Percentiles rank a stretch among this genome's conserved stretches.
phyloP scores from a whole-genome alignment of 1,140 invertebrate genomes.

The Babylonia areolata region DNA sequence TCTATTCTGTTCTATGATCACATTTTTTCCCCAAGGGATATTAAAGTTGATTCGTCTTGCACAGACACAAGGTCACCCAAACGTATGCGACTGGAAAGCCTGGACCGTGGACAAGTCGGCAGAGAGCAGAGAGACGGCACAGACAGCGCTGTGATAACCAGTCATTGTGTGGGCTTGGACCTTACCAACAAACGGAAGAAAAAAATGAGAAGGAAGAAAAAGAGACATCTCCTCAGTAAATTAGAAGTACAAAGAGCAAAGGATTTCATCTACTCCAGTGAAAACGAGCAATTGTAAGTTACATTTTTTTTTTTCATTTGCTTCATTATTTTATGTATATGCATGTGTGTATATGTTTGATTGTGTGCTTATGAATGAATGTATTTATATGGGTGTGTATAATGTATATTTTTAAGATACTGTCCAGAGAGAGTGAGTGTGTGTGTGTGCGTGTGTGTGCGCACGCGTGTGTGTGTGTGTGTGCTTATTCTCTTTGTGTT shows the following conservation, averaged over 20 bases:
- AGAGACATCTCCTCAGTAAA: slow-evolving; percentile 21
- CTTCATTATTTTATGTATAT: not conserved
- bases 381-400: too few species aligned
- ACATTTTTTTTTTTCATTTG: not conserved
- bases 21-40: too few species aligned
- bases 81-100: not conserved
- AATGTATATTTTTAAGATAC: too few species aligned
- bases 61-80: not conserved
- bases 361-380: too few species aligned
- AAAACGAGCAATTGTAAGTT: slow-evolving; percentile 33
- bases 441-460: too few species aligned
- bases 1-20: too few species aligned
- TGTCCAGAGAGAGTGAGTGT: too few species aligned
- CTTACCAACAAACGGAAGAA: slow-evolving; percentile 34
- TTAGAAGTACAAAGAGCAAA: slow-evolving; percentile 32
- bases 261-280: slow-evolving; percentile 32
- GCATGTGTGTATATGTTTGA: not conserved
- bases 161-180: slow-evolving; percentile 14
- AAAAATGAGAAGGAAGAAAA: slow-evolving; percentile 34
- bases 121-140: not conserved
- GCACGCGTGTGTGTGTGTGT: too few species aligned
- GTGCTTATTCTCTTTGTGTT: too few species aligned
- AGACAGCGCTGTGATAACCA: not conserved
- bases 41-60: not conserved
- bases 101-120: not conserved